Conservation (phyloP, 2,113 vertebrate species). For the Pachyramphus minor region DNA sequence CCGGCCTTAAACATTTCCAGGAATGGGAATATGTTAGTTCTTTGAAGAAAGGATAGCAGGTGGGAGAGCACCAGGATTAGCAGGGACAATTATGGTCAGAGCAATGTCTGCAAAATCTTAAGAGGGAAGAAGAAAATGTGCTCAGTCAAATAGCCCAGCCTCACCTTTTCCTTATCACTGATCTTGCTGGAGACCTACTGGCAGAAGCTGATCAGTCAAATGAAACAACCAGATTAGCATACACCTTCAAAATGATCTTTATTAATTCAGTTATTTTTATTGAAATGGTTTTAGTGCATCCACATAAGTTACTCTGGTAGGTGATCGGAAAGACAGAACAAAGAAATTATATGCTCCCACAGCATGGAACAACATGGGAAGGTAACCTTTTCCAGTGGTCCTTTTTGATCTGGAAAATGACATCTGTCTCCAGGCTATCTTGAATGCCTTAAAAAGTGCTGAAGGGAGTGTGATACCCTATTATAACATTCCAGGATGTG, state of each 20-base stretch:
- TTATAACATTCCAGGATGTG: background rate
- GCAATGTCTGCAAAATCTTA: background rate
- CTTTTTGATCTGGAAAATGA: background rate
- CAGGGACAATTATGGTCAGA: background rate
- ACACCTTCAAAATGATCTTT: background rate
- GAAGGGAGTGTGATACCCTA: background rate
- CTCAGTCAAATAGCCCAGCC: background rate
- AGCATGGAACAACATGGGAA: accelerated
- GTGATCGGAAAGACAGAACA: background rate
- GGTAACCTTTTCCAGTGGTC: background rate
- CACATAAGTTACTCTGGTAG: background rate
- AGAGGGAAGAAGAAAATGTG: background rate
- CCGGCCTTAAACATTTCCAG: background rate
- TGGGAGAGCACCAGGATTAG: background rate
- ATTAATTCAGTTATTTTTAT: background rate
- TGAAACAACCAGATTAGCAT: background rate
- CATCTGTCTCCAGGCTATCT: background rate
- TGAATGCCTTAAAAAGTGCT: background rate
- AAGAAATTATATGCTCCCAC: background rate
- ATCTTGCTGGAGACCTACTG: background rate
- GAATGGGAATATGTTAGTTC: background rate
- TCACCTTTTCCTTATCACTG: background rate
- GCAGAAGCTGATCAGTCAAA: background rate
- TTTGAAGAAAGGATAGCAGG: background rate
- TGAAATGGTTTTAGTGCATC: background rate